Evolutionary conservation across 2,888 invertebrate species (phyloP), one percentile per base, ranked within the genome.

Genomic region (Callinectes sapidus): DNA sequence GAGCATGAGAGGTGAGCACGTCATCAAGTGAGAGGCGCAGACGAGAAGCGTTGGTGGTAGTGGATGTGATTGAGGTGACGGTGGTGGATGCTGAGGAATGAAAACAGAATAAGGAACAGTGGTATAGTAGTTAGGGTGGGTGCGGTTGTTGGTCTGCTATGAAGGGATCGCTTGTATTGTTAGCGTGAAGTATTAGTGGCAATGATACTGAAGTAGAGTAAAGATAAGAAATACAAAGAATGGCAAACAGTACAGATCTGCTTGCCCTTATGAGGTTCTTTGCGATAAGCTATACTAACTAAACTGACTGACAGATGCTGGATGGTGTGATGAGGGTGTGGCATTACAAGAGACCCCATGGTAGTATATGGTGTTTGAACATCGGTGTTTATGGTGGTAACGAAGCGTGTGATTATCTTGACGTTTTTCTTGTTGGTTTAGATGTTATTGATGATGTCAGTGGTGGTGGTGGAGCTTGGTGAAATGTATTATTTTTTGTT

Each of bases 1-100:
- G 16, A 16, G 81, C 35, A 81, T 35, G 14, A 81, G 81, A 81
- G 81, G 32, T 81, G 81, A 81, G 81, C 35, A 81, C 81, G 81
- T 35, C 81, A 81, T 81, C 35, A 81, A 10, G 48, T 48, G 14
- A 18, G 32, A 32, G 35, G 23, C 81, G 81, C 32, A 6, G 81
- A 81, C 16, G 81, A 35, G 81, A 5, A 8, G n/a, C 23, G 71
- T 1, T 81, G 81, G 81, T 81, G 81, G 81, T 81, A 35, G 81
- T 35, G 77, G 32, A n/a, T n/a, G n/a, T 77, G 35, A 35, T 81
- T 10, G 32, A 8, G 81, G 81, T 81, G 32, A 81, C 8, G 81
- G 32, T 81, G 32, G 32, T 81, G 5, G 28, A 8, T 32, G 13
- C 18, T n/a, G 16, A 1, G 66, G 18, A 23, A 23, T 71, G 61